Conservation (phyloP, 2,888 invertebrate species). For the Apotomis turbidana region DNA sequence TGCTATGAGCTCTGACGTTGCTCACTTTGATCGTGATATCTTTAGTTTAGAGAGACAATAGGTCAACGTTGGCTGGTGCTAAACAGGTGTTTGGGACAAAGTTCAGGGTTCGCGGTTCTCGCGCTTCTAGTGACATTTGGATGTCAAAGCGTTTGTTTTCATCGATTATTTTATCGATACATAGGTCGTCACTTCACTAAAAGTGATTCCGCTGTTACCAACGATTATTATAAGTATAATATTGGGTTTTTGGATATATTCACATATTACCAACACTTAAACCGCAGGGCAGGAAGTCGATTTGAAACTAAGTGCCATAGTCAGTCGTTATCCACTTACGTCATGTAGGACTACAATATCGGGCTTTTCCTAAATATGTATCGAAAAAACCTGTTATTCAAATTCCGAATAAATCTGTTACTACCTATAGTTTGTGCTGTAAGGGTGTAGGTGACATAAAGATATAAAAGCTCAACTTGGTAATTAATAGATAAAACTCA, state of each 20-base stretch:
- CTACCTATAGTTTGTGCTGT: too few relatives aligned
- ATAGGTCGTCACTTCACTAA: neutral
- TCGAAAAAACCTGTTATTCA: too few relatives aligned
- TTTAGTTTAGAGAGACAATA: slow-evolving; percentile 1
- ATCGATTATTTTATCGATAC: slow-evolving; percentile 3
- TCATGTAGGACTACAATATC: too few relatives aligned
- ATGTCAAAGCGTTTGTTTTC: neutral
- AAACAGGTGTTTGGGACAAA: slow-evolving; percentile 26
- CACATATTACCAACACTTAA: neutral
- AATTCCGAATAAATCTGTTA: too few relatives aligned
- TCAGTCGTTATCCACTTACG: too few relatives aligned
- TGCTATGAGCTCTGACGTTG: slow-evolving; percentile 19
- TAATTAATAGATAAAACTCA: too few relatives aligned
- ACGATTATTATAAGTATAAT: neutral
- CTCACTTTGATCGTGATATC: neutral
- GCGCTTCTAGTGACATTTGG: slow-evolving; percentile 1
- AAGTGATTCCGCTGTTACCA: neutral
- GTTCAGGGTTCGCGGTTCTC: slow-evolving; percentile 24
- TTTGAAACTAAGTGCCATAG: neutral
- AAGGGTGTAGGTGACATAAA: too few relatives aligned
- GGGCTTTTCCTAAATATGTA: too few relatives aligned
- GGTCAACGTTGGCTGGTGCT: slow-evolving; percentile 11
- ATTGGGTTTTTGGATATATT: slow-evolving; percentile 6
- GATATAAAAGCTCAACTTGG: too few relatives aligned
- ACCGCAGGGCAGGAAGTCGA: slow-evolving; percentile 2